Base-by-base conservation (phyloP, 2,113 vertebrate genomes). In the Dasyurus viverrinus region DNA sequence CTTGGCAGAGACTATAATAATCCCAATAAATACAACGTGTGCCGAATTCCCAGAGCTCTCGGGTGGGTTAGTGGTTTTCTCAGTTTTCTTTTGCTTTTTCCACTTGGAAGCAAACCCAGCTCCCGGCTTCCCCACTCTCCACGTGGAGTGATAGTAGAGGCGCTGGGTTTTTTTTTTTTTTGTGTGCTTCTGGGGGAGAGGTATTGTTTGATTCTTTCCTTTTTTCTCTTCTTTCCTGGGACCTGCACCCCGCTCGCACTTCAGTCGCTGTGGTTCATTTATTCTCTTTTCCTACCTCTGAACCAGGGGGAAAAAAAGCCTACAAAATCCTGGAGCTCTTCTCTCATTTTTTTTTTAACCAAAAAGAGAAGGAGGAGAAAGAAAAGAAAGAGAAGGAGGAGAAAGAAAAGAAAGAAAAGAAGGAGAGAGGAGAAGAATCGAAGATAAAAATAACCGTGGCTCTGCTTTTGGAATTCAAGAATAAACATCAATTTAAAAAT, bases 21-120 rank as follows among this genome's bases (percentile, higher is more conserved):
- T 95, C 94, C 93, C 94, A 96, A 97, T 97, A 97, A 98, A 97
- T 36, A 93, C 95, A 54, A 57, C 1, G 90, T 14, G 52, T 50
- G 25, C 57, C 22, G n/a, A 26, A 52, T 68, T 93, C 94, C 84
- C 42, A 53, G 68, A 91, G 25, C 94, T 95, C 93, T 16, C 3
- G 54, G 76, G 92, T 26, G 91, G 53, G 48, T 54, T 54, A 48
- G 10, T 54, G 90, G 47, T 16, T 53, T 90, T 93, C 57, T 27
- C 93, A n/a, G 91, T 53, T 90, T 54, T 57, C 90, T 68, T 93
- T 91, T 22, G 95, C 47, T 2, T 89, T 94, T 90, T 93, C 92
- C 48, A 84, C 84, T 93, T 55, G 4, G 48, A 93, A 97, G 92
- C 54, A 53, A 27, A n/a, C 23, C 57, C 47, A 23, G 76, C 25